phyloP scores from a whole-genome alignment of 2,113 vertebrate genomes.

The Nesoenas mayeri region DNA sequence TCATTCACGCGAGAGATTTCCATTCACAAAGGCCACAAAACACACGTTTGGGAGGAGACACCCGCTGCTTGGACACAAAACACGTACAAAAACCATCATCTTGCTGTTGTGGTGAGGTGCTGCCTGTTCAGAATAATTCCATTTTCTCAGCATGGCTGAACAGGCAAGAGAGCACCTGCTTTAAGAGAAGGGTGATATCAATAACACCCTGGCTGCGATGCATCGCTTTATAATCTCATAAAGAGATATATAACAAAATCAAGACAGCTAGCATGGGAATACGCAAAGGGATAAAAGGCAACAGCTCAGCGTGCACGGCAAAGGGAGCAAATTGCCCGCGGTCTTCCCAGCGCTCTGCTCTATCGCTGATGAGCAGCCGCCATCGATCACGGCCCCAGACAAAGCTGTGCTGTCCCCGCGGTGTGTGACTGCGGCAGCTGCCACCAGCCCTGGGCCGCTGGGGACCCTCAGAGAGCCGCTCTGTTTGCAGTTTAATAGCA shows the following conservation, averaged over 20 bases:
- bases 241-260: background rate
- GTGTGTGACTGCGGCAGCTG: background rate
- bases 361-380: background rate
- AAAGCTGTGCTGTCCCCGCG: background rate
- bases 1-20: background rate
- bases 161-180: background rate
- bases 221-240: background rate
- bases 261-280: background rate
- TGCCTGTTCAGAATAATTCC: background rate
- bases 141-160: background rate
- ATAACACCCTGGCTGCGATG: background rate
- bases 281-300: background rate
- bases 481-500: background rate
- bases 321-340: background rate
- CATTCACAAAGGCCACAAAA: background rate
- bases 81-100: background rate
- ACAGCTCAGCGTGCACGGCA: background rate
- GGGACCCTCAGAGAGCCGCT: background rate
- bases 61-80: background rate
- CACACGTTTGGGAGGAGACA: background rate
- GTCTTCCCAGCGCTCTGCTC: background rate
- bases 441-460: background rate
- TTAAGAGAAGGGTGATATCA: background rate
- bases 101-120: background rate
- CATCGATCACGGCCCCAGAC: background rate